phyloP scores from a whole-genome alignment of 2,113 vertebrate genomes.

The Corydoras maculifer region DNA sequence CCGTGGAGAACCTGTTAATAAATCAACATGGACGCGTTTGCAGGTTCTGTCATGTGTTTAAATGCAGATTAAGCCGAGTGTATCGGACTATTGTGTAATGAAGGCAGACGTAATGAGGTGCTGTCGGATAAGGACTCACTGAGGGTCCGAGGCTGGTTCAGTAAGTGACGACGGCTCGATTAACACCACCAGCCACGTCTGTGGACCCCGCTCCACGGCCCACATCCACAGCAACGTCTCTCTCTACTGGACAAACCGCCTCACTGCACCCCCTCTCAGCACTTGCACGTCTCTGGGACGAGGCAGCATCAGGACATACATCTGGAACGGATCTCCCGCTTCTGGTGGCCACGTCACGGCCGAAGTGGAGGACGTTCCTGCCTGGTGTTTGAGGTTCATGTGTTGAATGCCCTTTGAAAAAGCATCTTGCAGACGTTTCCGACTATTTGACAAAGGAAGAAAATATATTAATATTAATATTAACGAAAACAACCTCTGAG shows the following conservation, averaged over 20 bases:
- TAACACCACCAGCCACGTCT: constrained; percentile 5
- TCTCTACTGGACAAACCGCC: constrained; percentile 31
- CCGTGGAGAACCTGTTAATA: too few species aligned
- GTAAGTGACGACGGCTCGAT: constrained; percentile 18
- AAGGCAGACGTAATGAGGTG: not conserved
- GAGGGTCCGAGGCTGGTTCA: constrained; percentile 13
- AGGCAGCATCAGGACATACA: constrained; percentile 41
- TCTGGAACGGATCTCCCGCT: constrained; percentile 40
- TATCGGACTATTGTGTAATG: not conserved
- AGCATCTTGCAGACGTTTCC: not conserved
- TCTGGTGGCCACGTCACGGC: constrained; percentile 36
- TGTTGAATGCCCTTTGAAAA: not conserved
- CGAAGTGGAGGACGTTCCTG: constrained; percentile 18
- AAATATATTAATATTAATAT: too few species aligned
- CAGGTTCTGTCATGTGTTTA: not conserved
- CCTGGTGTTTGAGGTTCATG: constrained; percentile 4
- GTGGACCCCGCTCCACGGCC: not conserved
- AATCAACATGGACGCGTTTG: not conserved
- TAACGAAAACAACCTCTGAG: too few species aligned
- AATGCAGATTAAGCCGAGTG: not conserved
- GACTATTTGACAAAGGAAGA: not conserved
- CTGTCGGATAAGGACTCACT: not conserved
- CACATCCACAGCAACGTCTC: constrained; percentile 15
- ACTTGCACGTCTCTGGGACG: constrained; percentile 3
- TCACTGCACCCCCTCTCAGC: not conserved